phyloP scores from a whole-genome alignment of 2,888 invertebrate genomes.

The Crematogaster levior region DNA sequence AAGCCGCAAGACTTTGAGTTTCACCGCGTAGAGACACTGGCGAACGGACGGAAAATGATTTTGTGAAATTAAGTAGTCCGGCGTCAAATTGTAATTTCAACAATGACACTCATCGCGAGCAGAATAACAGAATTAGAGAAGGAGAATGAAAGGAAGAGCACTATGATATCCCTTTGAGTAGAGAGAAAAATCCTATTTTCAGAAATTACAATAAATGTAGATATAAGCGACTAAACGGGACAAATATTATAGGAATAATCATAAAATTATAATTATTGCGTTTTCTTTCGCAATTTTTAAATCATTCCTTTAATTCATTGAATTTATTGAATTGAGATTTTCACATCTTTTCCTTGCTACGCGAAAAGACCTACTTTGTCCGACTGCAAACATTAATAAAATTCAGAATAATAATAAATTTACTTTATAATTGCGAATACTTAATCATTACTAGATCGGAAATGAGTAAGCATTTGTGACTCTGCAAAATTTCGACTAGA shows the following conservation, averaged over 20 bases:
- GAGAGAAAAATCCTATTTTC: neutral
- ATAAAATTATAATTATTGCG: neutral
- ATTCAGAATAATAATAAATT: neutral
- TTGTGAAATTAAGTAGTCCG: neutral
- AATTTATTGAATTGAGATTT: neutral
- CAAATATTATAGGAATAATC: neutral
- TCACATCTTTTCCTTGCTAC: too few relatives aligned
- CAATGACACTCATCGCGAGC: slow-evolving; percentile 41
- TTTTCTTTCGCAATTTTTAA: neutral
- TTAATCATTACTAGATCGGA: neutral
- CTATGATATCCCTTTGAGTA: neutral
- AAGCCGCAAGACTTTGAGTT: slow-evolving; percentile 39
- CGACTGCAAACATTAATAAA: neutral
- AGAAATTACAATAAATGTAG: neutral
- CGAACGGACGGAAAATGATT: slow-evolving; percentile 20
- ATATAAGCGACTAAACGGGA: neutral
- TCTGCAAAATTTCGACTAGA: neutral
- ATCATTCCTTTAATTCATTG: neutral
- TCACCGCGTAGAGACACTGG: slow-evolving; percentile 32
- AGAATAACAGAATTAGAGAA: slow-evolving; percentile 5
- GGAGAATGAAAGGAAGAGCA: neutral
- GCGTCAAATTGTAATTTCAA: slow-evolving; percentile 37
- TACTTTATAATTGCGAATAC: neutral
- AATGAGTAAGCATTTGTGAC: neutral
- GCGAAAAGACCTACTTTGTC: neutral